A percentile compares a stretch with the other conserved stretches of the same genome.
Conservation (phyloP, 2,888 invertebrate species). For the Melanargia galathea region DNA sequence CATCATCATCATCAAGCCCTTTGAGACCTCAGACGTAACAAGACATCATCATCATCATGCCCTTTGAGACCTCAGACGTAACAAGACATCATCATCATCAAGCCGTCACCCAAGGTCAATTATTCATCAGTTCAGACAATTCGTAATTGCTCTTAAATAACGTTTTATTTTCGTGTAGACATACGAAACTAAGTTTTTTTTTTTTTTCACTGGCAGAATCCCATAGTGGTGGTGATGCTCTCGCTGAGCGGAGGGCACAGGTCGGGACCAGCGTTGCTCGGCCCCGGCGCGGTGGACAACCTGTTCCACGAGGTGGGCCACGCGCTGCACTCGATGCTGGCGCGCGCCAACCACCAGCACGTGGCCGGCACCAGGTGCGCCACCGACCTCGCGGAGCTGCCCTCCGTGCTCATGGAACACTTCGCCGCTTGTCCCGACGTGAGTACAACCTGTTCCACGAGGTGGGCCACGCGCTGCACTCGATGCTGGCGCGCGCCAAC, state of each 20-base stretch:
- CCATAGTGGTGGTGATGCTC: slow-evolving; percentile 96
- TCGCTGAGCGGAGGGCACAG: slow-evolving; percentile 89
- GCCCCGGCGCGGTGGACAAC: slow-evolving; percentile 95
- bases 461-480: slow-evolving; percentile 99
- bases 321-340: slow-evolving; percentile 99
- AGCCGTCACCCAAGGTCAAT: no score
- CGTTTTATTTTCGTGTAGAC: no score
- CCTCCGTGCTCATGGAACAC: slow-evolving; percentile 99
- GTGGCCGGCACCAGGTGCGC: slow-evolving; percentile 98
- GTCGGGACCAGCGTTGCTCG: slow-evolving; percentile 89
- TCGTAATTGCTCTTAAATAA: no score
- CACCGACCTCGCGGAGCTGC: slow-evolving; percentile 99
- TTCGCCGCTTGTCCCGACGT: slow-evolving; percentile 83
- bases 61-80: no score
- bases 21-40: no score
- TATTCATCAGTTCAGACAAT: no score
- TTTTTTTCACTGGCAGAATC: slow-evolving; percentile 79
- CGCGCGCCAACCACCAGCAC: slow-evolving; percentile 97
- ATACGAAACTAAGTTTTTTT: background rate
- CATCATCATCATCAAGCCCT: no score
- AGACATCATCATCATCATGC: no score
- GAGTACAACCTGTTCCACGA: slow-evolving; percentile 98
- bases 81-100: no score
- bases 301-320: slow-evolving; percentile 99
- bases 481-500: slow-evolving; percentile 96